Conservation (phyloP, 23 tunicate genomes). For the Phallusia fumigata region DNA sequence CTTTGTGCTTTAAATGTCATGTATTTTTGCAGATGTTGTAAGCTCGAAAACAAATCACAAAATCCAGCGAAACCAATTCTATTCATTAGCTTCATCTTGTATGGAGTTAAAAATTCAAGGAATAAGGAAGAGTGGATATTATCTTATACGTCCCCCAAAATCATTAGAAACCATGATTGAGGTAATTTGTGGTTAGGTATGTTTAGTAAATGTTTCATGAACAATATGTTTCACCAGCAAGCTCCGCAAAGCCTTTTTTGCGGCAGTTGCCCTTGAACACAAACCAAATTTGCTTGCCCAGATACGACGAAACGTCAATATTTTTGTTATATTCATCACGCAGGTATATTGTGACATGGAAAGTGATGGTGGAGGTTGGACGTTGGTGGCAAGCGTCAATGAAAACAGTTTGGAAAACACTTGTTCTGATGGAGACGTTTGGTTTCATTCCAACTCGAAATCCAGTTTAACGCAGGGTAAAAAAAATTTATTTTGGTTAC, state of each 20-base stretch:
- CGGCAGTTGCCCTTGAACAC: too few relatives aligned
- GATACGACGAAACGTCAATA: too few relatives aligned
- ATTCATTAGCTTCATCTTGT: neutral
- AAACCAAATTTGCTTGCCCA: too few relatives aligned
- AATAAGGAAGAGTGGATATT: neutral
- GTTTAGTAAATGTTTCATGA: too few relatives aligned
- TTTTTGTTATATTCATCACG: too few relatives aligned
- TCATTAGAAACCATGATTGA: neutral
- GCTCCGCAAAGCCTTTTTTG: too few relatives aligned
- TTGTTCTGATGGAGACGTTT: neutral
- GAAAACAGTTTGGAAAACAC: neutral
- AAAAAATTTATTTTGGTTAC: too few relatives aligned
- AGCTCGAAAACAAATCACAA: neutral
- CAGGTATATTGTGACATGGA: conserved; percentile 2
- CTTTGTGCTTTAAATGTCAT: too few relatives aligned
- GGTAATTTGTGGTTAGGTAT: neutral
- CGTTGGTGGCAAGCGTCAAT: neutral
- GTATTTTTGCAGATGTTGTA: too few relatives aligned
- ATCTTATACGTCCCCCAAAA: neutral
- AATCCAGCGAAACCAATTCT: too few relatives aligned
- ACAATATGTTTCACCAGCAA: too few relatives aligned
- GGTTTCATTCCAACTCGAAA: neutral
- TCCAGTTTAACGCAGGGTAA: too few relatives aligned
- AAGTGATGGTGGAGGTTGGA: neutral
- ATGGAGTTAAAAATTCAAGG: neutral